Base-by-base conservation (phyloP, 2,888 invertebrate genomes). In the Copidosoma aretas region DNA sequence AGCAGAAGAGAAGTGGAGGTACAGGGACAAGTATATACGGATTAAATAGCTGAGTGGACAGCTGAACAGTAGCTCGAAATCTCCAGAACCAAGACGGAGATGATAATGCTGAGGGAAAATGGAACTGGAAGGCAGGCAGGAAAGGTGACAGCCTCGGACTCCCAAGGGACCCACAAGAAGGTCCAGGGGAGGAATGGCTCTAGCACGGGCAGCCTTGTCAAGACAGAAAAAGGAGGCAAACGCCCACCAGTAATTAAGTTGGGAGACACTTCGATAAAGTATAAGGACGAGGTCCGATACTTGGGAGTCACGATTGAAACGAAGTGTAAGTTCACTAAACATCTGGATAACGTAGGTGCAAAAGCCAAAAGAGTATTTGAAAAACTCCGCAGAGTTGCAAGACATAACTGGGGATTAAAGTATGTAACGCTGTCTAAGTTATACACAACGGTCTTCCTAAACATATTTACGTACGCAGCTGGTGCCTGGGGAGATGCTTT, bases 401-500 rank as follows among this genome's bases (percentile, higher is more conserved):
- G 43, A 21, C 43, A 52, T 1, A 25, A 15, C 1, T 69, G 66
- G 69, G 69, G 52, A 1, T 5, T 69, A 1, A 51, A 53, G 1
- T 19, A 17, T 8, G 19, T 8, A 0, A 39, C 21, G 3, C 19
- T 69, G 10, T 22, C 43, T 4, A 53, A 43, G 0, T 3, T 69
- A 0, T 69, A 69, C 46, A 57, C 17, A 49, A 61, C 61, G 0
- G 58, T 65, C 0, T 62, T 59, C 14, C 3, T 69, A 0, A 49
- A 65, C 0, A 65, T 54, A 0, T 15, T 53, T 0, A 24, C 58
- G 1, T 65, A 69, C 49, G 69, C 69, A 1, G 61, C 49, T 12
- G 65, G 57, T 0, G 59, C 52, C 17, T 69, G 69, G 69, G 59
- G 17, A n/a, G 60, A 52, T 0, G 8, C 8, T 32, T 14, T 19